A percentile compares a stretch with the other conserved stretches of the same genome.
These are phyloP conservation scores for Numenius phaeopus DNA, from an alignment of 2,797 vertebrate species.

Conservation along the genomic window DNA sequence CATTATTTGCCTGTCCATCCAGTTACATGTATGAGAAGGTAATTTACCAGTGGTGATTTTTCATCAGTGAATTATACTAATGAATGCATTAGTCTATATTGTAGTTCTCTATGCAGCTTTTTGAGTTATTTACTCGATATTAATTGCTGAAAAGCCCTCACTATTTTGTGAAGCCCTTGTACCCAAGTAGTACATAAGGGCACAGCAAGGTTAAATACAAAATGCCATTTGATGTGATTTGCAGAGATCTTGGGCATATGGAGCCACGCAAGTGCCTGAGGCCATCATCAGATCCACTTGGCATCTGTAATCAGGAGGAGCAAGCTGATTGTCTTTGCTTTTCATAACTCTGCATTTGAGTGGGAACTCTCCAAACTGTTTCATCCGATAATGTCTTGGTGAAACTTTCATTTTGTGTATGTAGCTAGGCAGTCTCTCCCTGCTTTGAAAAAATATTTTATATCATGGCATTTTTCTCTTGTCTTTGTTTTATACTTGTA, in stretches of 20 bases:
- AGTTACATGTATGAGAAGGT: not conserved
- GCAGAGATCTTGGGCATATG: not conserved
- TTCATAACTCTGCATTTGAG: not conserved
- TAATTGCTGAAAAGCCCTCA: not conserved
- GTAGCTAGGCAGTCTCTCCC: not conserved
- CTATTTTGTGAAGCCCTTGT: not conserved
- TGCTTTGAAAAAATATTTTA: slow-evolving; percentile 21
- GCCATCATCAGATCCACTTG: slow-evolving; percentile 1
- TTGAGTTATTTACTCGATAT: not conserved
- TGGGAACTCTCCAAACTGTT: not conserved
- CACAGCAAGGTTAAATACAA: slow-evolving; percentile 22
- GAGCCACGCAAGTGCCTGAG: not conserved
- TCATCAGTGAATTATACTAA: not conserved
- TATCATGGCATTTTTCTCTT: not conserved
- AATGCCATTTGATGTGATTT: not conserved
- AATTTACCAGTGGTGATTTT: not conserved
- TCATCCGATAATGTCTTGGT: not conserved
- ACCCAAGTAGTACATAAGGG: not conserved
- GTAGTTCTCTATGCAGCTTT: not conserved
- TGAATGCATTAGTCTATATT: not conserved
- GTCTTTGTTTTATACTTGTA: not conserved
- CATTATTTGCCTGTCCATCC: not conserved
- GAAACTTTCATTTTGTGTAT: not conserved
- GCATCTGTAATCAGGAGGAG: slow-evolving; percentile 3
- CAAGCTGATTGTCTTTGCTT: slow-evolving; percentile 22